Evolutionary conservation across 2,888 invertebrate genomes (phyloP), one percentile per base, ranked within the genome.

Genomic region (Pollenia amentaria): DNA sequence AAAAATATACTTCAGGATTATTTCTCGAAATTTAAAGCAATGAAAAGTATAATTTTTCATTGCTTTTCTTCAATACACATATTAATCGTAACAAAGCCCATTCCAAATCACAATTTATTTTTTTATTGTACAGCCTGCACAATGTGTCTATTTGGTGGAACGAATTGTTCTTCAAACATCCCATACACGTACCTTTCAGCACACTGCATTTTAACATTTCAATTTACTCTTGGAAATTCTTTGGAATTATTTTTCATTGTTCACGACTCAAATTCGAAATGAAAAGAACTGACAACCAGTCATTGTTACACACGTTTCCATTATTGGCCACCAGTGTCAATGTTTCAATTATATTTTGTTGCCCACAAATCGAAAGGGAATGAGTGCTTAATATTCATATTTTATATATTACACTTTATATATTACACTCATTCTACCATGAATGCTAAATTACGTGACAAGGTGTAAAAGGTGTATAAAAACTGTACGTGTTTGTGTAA

Each of bases 341-440:
- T 85, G 73, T 85, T 85, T 85, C 85, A 85, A 81, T 85, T 85
- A 85, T 57, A 72, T 81, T 85, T 77, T 76, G 70, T 80, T 60
- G 60, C 67, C 21, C 62, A 79, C 65, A 81, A 81, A 77, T 84
- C 81, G 72, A 81, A 29, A 29, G 29, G 29, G 29, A 29, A 81
- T 80, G 70, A 40, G 70, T 75, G 62, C n/a, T 16, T 3, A 8
- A 51, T 42, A 42, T 18, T 21, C 21, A 12, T 12, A 57, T 72
- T 72, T 40, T 55, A 57, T 16, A n/a, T n/a, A n/a, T n/a, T 51
- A 62, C 16, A 42, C 16, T 40, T 44, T 55, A 57, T 69, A 46
- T 79, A 57, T 62, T 79, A 44, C 44, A 62, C 53, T 44, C 44
- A 70, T 70, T 60, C 40, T 46, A 51, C 42, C 53, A 60, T 72